Evolutionary conservation across 2,888 invertebrate species (phyloP), one percentile per base, ranked within the genome.

Genomic region (Drosophila silvestris): DNA sequence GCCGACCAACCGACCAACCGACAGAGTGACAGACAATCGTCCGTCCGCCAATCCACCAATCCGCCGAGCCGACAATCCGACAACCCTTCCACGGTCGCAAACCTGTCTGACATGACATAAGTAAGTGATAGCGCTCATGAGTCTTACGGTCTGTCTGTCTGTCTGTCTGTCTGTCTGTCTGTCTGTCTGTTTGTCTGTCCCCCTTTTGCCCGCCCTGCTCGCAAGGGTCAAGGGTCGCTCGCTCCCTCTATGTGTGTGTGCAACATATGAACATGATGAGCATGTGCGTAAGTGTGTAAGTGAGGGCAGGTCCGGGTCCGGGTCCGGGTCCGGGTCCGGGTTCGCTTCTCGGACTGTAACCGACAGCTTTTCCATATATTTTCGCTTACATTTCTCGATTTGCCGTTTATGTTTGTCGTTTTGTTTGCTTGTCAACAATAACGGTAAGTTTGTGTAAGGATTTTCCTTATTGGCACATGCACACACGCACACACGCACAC

Each of bases 71-170:
- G 51, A 30, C 57, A 70, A 65, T 44, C 64, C 66, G 35, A 16
- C 67, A 60, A 50, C 50, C 61, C 54, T 74, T 81, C 52, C 52
- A 54, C 26, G n/a, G 5, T 19, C 50, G 44, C 50, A 74, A 88
- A 89, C 89, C 88, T 82, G 89, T 89, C 82, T 74, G 80, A 84
- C 82, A 78, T 87, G 87, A 87, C 82, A 89, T 79, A 80, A 84
- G 89, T 89, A 85, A 89, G 88, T 85, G 85, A 85, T 85, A 89
- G 68, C 85, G 77, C 83, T 87, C 85, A 82, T 80, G 85, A 85
- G 85, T 82, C 72, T 67, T 77, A 75, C 85, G 59, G 58, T 58
- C 67, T 56, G 60, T 14, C 54, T 51, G 37, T 35, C 54, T 32
- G 51, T 26, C 16, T 39, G 51, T 32, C n/a, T 37, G 44, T 51